These are phyloP conservation scores for Zaprionus gabonicus DNA, from an alignment of 1,140 invertebrate species.

Conservation along the genomic window DNA sequence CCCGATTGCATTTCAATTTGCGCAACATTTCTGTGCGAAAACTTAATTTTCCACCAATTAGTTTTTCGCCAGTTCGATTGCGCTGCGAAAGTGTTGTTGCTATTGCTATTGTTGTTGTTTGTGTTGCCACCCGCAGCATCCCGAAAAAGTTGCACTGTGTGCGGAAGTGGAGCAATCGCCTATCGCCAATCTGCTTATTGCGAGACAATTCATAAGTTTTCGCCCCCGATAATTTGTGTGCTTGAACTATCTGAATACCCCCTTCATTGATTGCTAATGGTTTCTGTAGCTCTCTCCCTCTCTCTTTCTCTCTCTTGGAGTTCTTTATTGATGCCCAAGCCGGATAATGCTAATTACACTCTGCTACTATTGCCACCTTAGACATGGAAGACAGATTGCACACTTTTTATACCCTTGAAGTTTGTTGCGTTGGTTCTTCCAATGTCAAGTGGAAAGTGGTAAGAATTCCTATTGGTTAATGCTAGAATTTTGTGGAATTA, in stretches of 20 bases:
- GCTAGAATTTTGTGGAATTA: no score
- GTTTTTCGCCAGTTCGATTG: conserved; percentile 50
- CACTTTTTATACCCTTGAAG: no score
- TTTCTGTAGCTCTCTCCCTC: conserved; percentile 50
- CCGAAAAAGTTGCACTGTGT: neutral
- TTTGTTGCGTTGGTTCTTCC: no score
- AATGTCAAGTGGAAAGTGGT: no score
- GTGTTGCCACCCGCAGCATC: conserved; percentile 30
- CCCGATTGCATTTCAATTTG: conserved; percentile 82
- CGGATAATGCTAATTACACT: no score
- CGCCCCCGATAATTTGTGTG: neutral
- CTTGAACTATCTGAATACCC: neutral
- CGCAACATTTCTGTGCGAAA: conserved; percentile 77
- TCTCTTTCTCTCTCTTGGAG: conserved; percentile 43
- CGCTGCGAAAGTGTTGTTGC: neutral
- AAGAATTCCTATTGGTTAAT: no score
- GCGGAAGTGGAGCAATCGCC: neutral
- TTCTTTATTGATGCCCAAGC: no score
- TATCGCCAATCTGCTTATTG: conserved; percentile 8
- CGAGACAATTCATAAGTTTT: neutral
- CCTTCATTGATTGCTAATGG: conserved; percentile 45
- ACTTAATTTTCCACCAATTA: conserved; percentile 83
- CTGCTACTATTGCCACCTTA: no score
- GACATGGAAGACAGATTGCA: no score
- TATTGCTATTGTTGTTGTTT: no score